Base-by-base conservation (phyloP, 2,113 vertebrate genomes). In the Salvelinus fontinalis region DNA sequence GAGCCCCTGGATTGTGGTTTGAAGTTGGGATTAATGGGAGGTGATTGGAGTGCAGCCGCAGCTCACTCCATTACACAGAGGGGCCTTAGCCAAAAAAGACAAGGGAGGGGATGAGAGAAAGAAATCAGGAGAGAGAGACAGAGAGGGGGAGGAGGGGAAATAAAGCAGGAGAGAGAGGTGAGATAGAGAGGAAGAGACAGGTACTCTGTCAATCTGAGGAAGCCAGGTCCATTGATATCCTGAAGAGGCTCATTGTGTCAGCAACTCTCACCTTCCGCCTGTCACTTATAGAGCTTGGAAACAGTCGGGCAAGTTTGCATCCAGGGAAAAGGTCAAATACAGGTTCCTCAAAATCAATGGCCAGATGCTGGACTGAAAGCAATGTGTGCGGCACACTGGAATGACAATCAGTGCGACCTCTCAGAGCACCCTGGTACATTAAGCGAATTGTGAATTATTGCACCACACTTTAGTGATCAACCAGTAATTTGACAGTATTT, bases 111-210 rank as follows among this genome's bases (percentile, higher is more conserved):
- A 14, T 18, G 54, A 57, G 54, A 57, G 54, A 57, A 20, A 57
- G 18, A 44, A 44, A 44, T 44, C 39, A 44, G 39, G 39, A 57
- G 54, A 57, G 18, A 57, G 54, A 57, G 54, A 57, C 18, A 57
- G 54, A 20, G 54, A 57, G 54, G 6, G 14, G 20, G 54, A 57
- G 54, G 9, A n/a, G 34, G 11, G 67, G 8, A 22, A 39, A 34
- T 14, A 34, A 44, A 44, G 39, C 39, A 44, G 9, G 39, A 44
- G 39, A 44, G 39, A 44, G 34, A 34, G 34, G 5, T 39, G 31
- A 68, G 67, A 68, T 29, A 34, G 67, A 67, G 67, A 44, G 67
- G 34, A 22, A 39, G 34, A 69, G 31, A n/a, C 16, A 69, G 67
- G 67, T 64, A 22, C 62, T 69, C 26, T 69, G 67, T 34, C 16